Evolutionary conservation across 2,797 vertebrate genomes (phyloP), one percentile per base, ranked within the genome.

Genomic region (Lagorchestes hirsutus): DNA sequence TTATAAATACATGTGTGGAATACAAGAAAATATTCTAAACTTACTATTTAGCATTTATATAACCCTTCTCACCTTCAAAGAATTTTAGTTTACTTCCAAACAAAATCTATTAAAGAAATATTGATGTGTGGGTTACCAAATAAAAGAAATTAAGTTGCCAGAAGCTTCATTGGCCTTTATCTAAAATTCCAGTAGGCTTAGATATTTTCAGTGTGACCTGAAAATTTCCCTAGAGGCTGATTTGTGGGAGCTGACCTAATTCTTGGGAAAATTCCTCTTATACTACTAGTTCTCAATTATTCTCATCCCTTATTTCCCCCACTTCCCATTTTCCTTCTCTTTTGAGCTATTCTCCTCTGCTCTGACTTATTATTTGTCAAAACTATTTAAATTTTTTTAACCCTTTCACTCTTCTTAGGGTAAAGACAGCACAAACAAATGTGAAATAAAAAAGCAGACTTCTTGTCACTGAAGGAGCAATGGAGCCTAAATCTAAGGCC

Each of bases 141-240:
- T 93, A 59, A 92, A 91, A 54, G 40, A 56, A 57, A 29, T 90
- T 90, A 91, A 10, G 96, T 28, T 18, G n/a, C 55, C 74, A 92
- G 94, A 95, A n/a, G 24, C 90, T 96, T 93, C 92, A 90, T 27
- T 93, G 67, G 90, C 54, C 95, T 93, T 90, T 97, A 62, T 24
- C 18, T 95, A 95, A 82, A 82, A 4, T 93, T 97, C 52, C 55
- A 54, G 11, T 55, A 94, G 55, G 9, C 94, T 95, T 94, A 62
- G 62, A 93, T 52, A 58, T 93, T 95, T n/a, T 95, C 90, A 14
- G 0, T 52, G 31, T 97, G 92, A 92, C 90, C 55, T 94, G 95
- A 57, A 96, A 93, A 96, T 96, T 96, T 97, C 94, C 55, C 91
- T 82, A 62, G 56, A 96, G 92, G 90, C 55, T 92, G 91, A 93